Base-by-base conservation (phyloP, 2,797 vertebrate genomes). In the Oryzias dopingdopingensis region DNA sequence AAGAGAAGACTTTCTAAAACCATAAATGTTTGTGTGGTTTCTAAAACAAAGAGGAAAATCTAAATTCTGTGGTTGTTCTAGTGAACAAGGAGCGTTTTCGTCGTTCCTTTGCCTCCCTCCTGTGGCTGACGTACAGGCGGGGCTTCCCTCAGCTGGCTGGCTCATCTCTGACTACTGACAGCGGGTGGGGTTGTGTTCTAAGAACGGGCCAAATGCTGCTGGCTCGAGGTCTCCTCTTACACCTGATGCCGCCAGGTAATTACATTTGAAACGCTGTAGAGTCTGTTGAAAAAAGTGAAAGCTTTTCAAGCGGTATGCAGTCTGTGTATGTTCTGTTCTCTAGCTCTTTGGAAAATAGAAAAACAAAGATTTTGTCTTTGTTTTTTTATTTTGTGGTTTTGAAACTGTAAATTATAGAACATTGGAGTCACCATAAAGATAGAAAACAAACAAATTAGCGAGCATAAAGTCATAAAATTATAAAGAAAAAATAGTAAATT, bases 131-230 rank as follows among this genome's bases (percentile, higher is more conserved):
- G 0, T 97, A 97, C 74, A 91, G 96, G 49, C 84, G 91, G 17
- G 93, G 93, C 32, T 96, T 96, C 74, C 87, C 87, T 5, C 83
- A 73, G 0, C 79, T 96, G 17, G 70, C 76, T 0, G 92, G 93
- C 41, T 85, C 91, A 32, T 70, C 81, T 16, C 89, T 93, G 70
- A 95, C 92, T 67, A 93, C 93, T 0, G 96, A 97, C 85, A 92
- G 94, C 0, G 95, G 96, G 63, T 97, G 95, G 96, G 94, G 96
- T 14, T 97, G 96, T 77, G 93, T 94, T 79, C 73, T 97, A 4
- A 92, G 96, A 15, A 93, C 93, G 0, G 95, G 93, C 6, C 96
- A 97, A 89, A 97, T 97, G 95, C 85, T 97, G 73, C 84, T 97
- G 44, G 95, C 95, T 0, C 93, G 90, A 74, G 93, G 92, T 8